Evolutionary conservation across 2,797 vertebrate species (phyloP).

Genomic region (Percopsis omiscomaycus): DNA sequence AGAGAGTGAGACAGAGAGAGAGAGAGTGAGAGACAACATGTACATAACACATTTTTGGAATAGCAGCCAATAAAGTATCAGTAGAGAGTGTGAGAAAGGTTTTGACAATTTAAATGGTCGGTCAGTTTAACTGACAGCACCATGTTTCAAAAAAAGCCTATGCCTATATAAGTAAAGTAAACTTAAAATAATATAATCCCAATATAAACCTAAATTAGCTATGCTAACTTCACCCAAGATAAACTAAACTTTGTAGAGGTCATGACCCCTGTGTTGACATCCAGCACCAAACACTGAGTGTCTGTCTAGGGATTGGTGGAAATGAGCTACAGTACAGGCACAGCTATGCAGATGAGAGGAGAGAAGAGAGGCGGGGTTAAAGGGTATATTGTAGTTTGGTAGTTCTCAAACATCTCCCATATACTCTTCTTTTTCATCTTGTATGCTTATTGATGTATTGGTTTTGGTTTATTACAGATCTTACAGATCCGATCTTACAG

Average conservation of each 20-base stretch:
- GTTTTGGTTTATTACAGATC: too few relatives aligned
- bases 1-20: constrained; percentile 17
- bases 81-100: constrained; percentile 60
- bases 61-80: constrained; percentile 55
- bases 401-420: not conserved
- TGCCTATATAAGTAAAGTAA: too few relatives aligned
- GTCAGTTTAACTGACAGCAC: too few relatives aligned
- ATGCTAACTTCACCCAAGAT: not conserved
- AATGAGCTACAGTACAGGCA: not conserved
- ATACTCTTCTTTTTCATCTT: too few relatives aligned
- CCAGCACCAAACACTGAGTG: constrained; percentile 3
- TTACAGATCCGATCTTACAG: too few relatives aligned
- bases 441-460: too few relatives aligned
- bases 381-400: not conserved
- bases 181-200: too few relatives aligned
- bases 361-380: not conserved
- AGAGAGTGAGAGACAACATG: constrained; percentile 41
- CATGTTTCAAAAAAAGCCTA: too few relatives aligned
- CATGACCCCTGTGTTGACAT: constrained; percentile 24
- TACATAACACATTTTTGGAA: constrained; percentile 67
- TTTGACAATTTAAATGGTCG: constrained; percentile 29
- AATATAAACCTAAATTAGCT: too few relatives aligned
- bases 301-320: constrained; percentile 8
- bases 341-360: not conserved
- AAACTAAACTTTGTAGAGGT: not conserved